Percentiles rank a stretch among this genome's conserved stretches.
Conservation (phyloP, 2,888 invertebrate genomes). For the Trissolcus japonicus region DNA sequence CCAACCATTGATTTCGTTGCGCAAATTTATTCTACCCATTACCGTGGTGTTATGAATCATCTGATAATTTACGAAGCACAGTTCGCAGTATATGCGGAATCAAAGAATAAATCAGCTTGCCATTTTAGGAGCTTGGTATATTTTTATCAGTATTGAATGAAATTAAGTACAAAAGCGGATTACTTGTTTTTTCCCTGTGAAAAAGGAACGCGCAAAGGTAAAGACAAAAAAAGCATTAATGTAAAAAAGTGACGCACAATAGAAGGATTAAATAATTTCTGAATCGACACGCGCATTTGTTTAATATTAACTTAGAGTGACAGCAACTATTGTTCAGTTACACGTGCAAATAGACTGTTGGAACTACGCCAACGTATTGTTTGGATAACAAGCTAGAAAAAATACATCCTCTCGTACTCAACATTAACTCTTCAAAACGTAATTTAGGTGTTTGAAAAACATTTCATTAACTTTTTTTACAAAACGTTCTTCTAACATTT, state of each 20-base stretch:
- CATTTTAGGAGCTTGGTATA: not conserved
- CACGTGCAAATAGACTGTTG: conserved; percentile 35
- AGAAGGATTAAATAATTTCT: conserved; percentile 11
- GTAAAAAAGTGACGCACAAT: not conserved
- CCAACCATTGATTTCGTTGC: not conserved
- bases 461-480: not conserved
- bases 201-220: not conserved
- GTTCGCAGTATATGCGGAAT: not conserved
- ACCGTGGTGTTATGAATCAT: not conserved
- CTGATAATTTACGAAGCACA: no score
- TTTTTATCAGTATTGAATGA: not conserved
- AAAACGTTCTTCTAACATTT: not conserved
- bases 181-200: not conserved
- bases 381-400: conserved; percentile 43
- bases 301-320: conserved; percentile 43
- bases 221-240: not conserved
- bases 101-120: conserved; percentile 3
- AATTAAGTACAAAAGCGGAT: no score
- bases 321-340: conserved; percentile 39
- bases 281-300: conserved; percentile 30
- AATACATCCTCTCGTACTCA: conserved; percentile 14
- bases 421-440: no score
- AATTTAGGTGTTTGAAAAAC: not conserved
- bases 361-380: conserved; percentile 32
- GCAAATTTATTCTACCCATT: not conserved